Base-by-base conservation (phyloP, 2,797 vertebrate species). In the Spondyliosoma cantharus region DNA sequence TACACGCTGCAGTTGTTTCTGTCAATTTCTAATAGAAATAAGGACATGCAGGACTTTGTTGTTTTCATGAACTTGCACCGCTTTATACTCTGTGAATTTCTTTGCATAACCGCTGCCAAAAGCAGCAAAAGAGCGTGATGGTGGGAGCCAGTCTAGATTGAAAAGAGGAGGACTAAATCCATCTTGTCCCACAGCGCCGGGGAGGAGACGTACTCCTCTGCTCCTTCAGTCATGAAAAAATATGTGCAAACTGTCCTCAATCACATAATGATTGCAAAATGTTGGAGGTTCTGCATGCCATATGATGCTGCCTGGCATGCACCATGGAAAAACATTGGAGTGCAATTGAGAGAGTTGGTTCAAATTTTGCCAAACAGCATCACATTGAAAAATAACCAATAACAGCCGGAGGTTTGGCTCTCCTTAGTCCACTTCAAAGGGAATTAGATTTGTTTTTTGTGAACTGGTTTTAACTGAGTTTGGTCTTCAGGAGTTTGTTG, bases 81-180 rank as follows among this genome's bases (percentile, higher is more conserved):
- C n/a, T 57, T 75, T 69, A 43, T 25, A 37, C 45, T n/a, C n/a
- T n/a, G 12, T 74, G n/a, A 50, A 45, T 14, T 62, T 8, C 20
- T 2, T 2, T 3, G 17, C 12, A 12, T 49, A 6, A 27, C 62
- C 6, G 43, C 25, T 61, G 43, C 24, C 27, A 56, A 56, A 50
- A 63, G 37, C 24, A 32, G 29, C 15, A 7, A 46, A 48, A 54
- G 19, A 53, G n/a, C 20, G 0, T 3, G 37, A 25, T 1, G 1
- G 1, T 20, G 16, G 16, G 5, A 72, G 43, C 25, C 11, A 29
- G 7, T 2, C 0, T 2, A 4, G 14, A 46, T 13, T 66, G 1
- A 67, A 60, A 7, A 22, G n/a, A 52, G 29, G 20, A 57, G 29
- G 16, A 53, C 25, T 75, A 24, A 52, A 71, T 49, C 22, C 14